phyloP scores from a whole-genome alignment of 2,888 invertebrate genomes.

The Dinocampus coccinellae region DNA sequence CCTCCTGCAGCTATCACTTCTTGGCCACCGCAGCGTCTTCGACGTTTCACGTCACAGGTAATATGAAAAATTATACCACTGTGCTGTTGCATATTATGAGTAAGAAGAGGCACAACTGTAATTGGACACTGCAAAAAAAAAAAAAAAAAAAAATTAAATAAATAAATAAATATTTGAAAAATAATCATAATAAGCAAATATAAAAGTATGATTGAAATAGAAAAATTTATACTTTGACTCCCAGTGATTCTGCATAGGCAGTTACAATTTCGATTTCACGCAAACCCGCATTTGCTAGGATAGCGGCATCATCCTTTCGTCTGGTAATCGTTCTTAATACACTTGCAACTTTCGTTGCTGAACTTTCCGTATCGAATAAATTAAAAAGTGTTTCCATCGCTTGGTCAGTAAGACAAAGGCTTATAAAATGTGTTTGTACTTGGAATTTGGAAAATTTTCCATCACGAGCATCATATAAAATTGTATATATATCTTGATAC shows the following conservation, averaged over 20 bases:
- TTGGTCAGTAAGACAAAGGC: constrained; percentile 78
- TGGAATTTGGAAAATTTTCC: constrained; percentile 78
- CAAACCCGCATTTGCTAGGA: constrained; percentile 78
- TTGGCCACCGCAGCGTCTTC: constrained; percentile 71
- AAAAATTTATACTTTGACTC: constrained; percentile 79
- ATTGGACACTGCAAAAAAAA: constrained; percentile 72
- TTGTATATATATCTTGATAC: constrained; percentile 71
- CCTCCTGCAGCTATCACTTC: constrained; percentile 90
- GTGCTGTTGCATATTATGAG: constrained; percentile 75
- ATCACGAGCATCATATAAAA: constrained; percentile 72
- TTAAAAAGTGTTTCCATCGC: constrained; percentile 76
- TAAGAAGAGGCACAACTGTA: constrained; percentile 74
- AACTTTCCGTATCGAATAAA: constrained; percentile 78
- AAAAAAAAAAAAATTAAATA: no score
- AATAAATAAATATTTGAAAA: no score
- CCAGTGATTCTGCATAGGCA: constrained; percentile 79
- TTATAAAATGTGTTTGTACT: constrained; percentile 78
- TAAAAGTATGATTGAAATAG: not conserved
- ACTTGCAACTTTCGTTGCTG: constrained; percentile 74
- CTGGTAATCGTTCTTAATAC: constrained; percentile 77
- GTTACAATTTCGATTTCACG: constrained; percentile 82
- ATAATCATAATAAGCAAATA: not conserved
- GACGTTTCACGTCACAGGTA: constrained; percentile 73
- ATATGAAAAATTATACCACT: constrained; percentile 80
- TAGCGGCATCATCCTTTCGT: constrained; percentile 75